Base-by-base conservation (phyloP, 1,140 invertebrate genomes). In the Tyrophagus putrescentiae region DNA sequence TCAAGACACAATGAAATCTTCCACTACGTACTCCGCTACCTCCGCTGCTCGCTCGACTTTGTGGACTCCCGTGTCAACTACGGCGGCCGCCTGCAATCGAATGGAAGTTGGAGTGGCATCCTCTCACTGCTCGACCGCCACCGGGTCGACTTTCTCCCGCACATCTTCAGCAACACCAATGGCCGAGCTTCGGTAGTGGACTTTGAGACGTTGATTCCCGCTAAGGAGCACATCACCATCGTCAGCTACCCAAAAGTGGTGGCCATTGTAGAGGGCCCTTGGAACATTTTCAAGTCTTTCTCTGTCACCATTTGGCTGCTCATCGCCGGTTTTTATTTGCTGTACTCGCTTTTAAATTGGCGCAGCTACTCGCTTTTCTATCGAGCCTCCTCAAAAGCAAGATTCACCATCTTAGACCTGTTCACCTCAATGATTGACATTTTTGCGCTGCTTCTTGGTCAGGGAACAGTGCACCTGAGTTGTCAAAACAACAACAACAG, bases 1-100 rank as follows among this genome's bases (percentile, higher is more conserved):
- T 52, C 48, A 27, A 16, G 25, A 29, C 13, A 52, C 32, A 52
- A 52, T 52, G 13, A 52, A 52, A 16, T 52, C 27, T 52, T 52
- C 32, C 32, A 28, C n/a, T 13, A 28, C n/a, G 31, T 52, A 21
- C 23, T 52, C 27, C 13, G 23, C 16, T 52, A 52, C 32, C 48
- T 52, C n/a, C 48, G 31, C 16, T 52, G 48, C 48, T 28, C 25
- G 48, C 32, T 52, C 1, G 31, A n/a, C n/a, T 52, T 52, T 9
- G 31, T 21, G 3, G 2, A 21, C 16, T 52, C 48, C 48, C 27
- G 31, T 4, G 48, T 16, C 13, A 21, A 52, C 23, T 52, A 52
- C 32, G 48, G 48, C 32, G 48, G 48, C 9, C 48, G 13, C n/a
- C n/a, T 21, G 23, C n/a, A n/a, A n/a, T n/a, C n/a, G 13, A 11